phyloP scores from a whole-genome alignment of 2,797 vertebrate species.

The Miichthys miiuy region DNA sequence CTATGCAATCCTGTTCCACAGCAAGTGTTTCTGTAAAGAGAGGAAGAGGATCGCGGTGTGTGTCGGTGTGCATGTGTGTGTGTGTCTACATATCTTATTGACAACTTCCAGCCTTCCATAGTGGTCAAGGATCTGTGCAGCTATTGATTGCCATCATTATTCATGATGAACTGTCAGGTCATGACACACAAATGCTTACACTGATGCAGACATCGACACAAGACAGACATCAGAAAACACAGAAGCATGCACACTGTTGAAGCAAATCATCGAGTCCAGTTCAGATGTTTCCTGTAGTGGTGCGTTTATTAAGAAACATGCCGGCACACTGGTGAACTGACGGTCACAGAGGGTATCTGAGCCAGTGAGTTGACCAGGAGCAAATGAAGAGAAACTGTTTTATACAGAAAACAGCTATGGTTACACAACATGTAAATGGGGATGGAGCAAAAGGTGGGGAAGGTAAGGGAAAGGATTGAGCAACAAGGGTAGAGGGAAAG shows the following conservation, averaged over 20 bases:
- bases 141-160: constrained; percentile 47
- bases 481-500: no score
- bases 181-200: constrained; percentile 5
- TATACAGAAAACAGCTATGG: no score
- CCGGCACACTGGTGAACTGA: no score
- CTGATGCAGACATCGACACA: not conserved
- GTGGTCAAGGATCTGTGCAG: constrained; percentile 35
- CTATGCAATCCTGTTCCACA: constrained; percentile 17
- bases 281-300: no score
- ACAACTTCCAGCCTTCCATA: constrained; percentile 9
- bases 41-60: not conserved
- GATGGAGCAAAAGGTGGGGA: no score
- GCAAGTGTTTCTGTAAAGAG: constrained; percentile 15
- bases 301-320: no score
- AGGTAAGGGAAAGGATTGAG: no score
- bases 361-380: no score
- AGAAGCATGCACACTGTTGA: not conserved
- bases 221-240: not conserved
- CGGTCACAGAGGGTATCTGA: no score
- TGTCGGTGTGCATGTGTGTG: not conserved
- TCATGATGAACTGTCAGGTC: constrained; percentile 47
- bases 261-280: no score
- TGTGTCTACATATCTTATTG: not conserved
- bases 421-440: no score
- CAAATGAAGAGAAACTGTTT: no score